Percentiles rank a stretch among this genome's conserved stretches.
phyloP scores from a whole-genome alignment of 2,797 vertebrate species.

The Trachurus trachurus region DNA sequence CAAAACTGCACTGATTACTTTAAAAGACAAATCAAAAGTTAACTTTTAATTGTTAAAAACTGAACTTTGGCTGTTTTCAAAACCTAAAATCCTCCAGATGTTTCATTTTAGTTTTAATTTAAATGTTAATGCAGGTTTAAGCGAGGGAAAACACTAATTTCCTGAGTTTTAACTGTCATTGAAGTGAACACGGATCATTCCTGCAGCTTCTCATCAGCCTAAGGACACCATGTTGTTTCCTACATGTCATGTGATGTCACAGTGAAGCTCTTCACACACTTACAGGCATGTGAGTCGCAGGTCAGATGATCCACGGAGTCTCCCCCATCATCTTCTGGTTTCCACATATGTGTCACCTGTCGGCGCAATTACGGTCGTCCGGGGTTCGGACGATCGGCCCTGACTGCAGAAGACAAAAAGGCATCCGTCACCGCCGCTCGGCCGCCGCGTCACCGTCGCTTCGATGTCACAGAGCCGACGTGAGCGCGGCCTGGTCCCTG shows the following conservation, averaged over 20 bases:
- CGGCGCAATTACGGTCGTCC: conserved; percentile 71
- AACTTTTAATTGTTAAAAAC: background rate
- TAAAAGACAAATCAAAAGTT: background rate
- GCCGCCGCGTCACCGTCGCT: conserved; percentile 58
- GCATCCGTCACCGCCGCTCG: conserved; percentile 71
- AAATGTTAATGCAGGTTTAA: too few relatives aligned
- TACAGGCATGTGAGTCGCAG: conserved; percentile 63
- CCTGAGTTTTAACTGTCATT: background rate
- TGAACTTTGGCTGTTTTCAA: background rate
- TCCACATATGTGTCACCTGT: conserved; percentile 83
- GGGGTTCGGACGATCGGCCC: conserved; percentile 40
- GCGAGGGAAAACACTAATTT: too few relatives aligned
- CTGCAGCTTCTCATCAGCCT: background rate
- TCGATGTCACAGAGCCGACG: conserved; percentile 68
- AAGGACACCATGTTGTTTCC: conserved; percentile 10
- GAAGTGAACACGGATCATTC: background rate
- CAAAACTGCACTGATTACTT: background rate
- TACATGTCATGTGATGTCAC: conserved; percentile 51
- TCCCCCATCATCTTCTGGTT: conserved; percentile 74
- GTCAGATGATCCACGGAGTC: conserved; percentile 69
- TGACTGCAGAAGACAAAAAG: conserved; percentile 77
- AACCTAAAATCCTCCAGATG: too few relatives aligned
- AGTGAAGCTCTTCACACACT: conserved; percentile 48
- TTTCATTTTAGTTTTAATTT: too few relatives aligned
- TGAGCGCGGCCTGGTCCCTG: conserved; percentile 51